Evolutionary conservation across 23 tunicate genomes (phyloP), one percentile per base, ranked within the genome.

Genomic region (Halocynthia aurantium): DNA sequence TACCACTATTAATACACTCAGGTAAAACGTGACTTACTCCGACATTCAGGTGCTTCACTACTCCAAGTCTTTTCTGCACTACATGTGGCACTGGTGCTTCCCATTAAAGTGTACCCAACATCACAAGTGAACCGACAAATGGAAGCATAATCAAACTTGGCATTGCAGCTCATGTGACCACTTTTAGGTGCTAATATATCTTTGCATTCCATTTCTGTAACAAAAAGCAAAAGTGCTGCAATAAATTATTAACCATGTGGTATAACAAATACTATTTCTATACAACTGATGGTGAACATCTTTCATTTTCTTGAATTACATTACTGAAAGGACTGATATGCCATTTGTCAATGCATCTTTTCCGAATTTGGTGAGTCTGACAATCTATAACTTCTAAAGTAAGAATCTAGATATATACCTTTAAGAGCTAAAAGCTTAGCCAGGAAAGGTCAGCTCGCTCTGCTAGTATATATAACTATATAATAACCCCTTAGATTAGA

Each of bases 21-120:
- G 12, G 13, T 17, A 72, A 12, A 51, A 70, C 2, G 54, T 10
- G 22, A 11, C 89, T 65, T 77, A 90, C 97, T 73, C 77, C 82
- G 57, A 71, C 97, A 90, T 20, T 44, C 51, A 9, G 97, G 97
- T 7, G 83, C 81, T 19, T 76, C 76, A 40, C 87, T 77, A 0
- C 84, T 70, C 98, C 98, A 92, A 7, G 78, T 69, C 22, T 73
- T 56, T 22, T 82, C 88, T 51, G 80, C 72, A 10, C 65, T 82
- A 61, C 98, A 92, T 8, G 73, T 44, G 0, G 81, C 68, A 6
- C 84, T 57, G 11, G 85, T 76, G 55, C 85, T 92, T 7, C 99
- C 99, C 12, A 85, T 93, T 84, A 90, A 51, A 7, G 81, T 86
- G 63, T 85, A 90, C 12, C 99, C 99, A 6, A 15, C 71, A 10